Base-by-base conservation (phyloP, 2,797 vertebrate species). In the Peromyscus attwateri region DNA sequence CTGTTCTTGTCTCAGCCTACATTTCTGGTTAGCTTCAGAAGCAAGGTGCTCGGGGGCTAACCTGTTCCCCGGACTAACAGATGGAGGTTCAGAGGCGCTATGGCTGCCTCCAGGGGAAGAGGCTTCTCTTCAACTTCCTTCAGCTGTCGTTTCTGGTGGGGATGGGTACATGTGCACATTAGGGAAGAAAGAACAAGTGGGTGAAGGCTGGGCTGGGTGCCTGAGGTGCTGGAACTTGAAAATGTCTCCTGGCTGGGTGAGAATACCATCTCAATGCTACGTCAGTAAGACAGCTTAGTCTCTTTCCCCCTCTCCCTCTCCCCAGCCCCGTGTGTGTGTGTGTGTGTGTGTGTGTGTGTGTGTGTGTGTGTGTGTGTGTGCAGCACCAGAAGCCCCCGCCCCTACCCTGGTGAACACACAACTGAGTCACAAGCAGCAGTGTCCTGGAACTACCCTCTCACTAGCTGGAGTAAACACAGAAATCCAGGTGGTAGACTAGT, bases 121-220 rank as follows among this genome's bases (percentile, higher is more conserved):
- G 34, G 55, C 68, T 93, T 93, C 34, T 84, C 71, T 94, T 43
- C 10, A 66, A 40, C 4, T 34, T 29, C 19, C 0, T 4, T 9
- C 57, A 29, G n/a, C 29, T 60, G 10, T 87, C 94, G 55, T 40
- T 40, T 79, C 64, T 31, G 10, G 73, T 12, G 68, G 4, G 31
- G 46, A 4, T 23, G 16, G 82, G 12, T 52, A 4, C 25, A 1
- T n/a, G 13, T 7, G 9, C 1, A 0, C 13, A 12, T n/a, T 9
- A 77, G 37, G 40, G 60, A 27, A 37, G 25, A 77, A 14, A 77
- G 46, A 70, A 43, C 10, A 13, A 66, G 66, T 71, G 66, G 43
- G 55, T 75, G 80, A 76, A 88, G n/a, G 40, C 27, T 23, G 71
- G 34, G 11, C 89, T n/a, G 37, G 27, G 17, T 40, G 21, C 27